phyloP scores from a whole-genome alignment of 2,888 invertebrate genomes.

The Nematopogon swammerdamellus region DNA sequence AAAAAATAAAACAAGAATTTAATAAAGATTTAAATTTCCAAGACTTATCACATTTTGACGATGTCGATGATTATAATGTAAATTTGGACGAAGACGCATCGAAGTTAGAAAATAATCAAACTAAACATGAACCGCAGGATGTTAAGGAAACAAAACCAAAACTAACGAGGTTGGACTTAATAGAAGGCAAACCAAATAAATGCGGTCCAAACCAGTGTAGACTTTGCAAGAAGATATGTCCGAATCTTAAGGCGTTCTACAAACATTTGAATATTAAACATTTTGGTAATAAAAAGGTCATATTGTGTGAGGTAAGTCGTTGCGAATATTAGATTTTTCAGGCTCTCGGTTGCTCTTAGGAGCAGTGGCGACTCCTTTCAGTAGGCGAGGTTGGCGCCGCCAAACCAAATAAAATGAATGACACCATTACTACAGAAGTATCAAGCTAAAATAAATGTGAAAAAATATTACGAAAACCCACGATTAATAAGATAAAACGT shows the following conservation, averaged over 20 bases:
- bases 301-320: background rate
- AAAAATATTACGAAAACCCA: no score
- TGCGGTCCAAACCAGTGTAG: background rate
- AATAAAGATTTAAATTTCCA: background rate
- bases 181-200: background rate
- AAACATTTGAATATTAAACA: background rate
- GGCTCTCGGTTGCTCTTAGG: background rate
- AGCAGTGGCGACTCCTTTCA: no score
- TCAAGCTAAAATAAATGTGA: no score
- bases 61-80: background rate
- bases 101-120: background rate
- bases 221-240: background rate
- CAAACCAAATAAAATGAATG: no score
- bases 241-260: background rate
- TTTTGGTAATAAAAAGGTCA: background rate
- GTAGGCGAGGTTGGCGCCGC: no score
- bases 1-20: background rate
- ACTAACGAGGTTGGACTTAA: background rate
- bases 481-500: no score
- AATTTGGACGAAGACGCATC: background rate
- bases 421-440: no score
- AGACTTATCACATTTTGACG: background rate
- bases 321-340: background rate
- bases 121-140: background rate
- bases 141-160: background rate